Base-by-base conservation (phyloP, 2,113 vertebrate species). In the Craseonycteris thonglongyai region DNA sequence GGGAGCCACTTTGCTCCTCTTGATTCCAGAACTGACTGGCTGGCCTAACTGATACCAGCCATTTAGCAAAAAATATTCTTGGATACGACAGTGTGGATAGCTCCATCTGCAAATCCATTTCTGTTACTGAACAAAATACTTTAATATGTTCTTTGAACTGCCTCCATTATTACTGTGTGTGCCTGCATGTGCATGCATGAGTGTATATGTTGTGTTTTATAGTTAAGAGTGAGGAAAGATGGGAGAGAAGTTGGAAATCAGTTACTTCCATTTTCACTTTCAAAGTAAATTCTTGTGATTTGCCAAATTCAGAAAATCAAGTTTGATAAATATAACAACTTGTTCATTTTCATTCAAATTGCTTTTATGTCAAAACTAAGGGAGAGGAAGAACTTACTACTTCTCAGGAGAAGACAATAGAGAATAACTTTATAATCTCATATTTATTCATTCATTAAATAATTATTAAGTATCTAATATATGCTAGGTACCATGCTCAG, bases 261-360 rank as follows among this genome's bases (percentile, higher is more conserved):
- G 28, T 76, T 92, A 42, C 16, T 80, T 33, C n/a, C 13, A 65
- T 14, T 80, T 93, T 79, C 33, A 7, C 6, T 91, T 95, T 94
- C 74, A 75, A 80, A 90, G 38, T 69, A 63, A 92, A 51, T 92
- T 61, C 18, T 59, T 90, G 13, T 33, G 58, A 84, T 45, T 95
- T 79, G 54, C 13, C 74, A 97, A 69, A 94, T 82, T 69, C n/a
- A 49, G 74, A 94, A 65, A 81, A 49, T 63, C 11, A 33, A 65
- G 26, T 82, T 74, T 61, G 24, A 58, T 88, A 56, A 82, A 47
- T 56, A 40, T 8, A 63, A 58, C 69, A 90, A 26, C 6, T 92
- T 92, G 9, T 59, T 96, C 24, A 68, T 78, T 88, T 54, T 80
- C 71, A 59, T 58, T 66, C 10, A 83, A 74, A 89, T 8, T 51